Percentiles rank a stretch among this genome's conserved stretches.
phyloP scores from a whole-genome alignment of 1,140 invertebrate genomes.

The Dendroctonus valens region DNA sequence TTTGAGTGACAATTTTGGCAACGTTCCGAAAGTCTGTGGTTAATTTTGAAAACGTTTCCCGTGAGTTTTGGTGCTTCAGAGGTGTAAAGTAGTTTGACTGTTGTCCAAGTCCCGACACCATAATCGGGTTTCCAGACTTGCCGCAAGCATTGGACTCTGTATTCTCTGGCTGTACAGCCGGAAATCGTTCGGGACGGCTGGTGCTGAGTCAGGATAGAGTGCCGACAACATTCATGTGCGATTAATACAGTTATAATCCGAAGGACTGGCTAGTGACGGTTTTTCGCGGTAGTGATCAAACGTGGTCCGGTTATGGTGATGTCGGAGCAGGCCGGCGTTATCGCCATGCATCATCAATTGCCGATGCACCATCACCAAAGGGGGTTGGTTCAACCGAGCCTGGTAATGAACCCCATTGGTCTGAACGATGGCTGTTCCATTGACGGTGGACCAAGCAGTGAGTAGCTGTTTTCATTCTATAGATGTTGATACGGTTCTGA shows the following conservation, averaged over 20 bases:
- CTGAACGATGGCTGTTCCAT: slow-evolving; percentile 48
- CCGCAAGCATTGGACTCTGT: too few relatives aligned
- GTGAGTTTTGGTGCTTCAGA: too few relatives aligned
- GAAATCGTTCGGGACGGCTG: too few relatives aligned
- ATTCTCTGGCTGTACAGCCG: too few relatives aligned
- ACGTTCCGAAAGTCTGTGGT: too few relatives aligned
- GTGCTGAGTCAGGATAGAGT: too few relatives aligned
- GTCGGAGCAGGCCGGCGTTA: slow-evolving; percentile 57
- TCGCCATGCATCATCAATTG: slow-evolving; percentile 60
- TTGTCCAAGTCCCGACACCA: too few relatives aligned
- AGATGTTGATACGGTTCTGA: not conserved
- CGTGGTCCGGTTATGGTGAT: slow-evolving; percentile 53
- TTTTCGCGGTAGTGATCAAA: slow-evolving; percentile 3
- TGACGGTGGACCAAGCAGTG: slow-evolving; percentile 47
- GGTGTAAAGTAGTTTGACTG: too few relatives aligned
- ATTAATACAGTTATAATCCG: too few relatives aligned
- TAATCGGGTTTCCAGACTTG: too few relatives aligned
- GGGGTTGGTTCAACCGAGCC: slow-evolving; percentile 58
- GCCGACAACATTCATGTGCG: too few relatives aligned
- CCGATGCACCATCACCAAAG: slow-evolving; percentile 55
- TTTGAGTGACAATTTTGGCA: not conserved
- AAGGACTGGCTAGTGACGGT: not conserved
- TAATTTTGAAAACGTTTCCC: too few relatives aligned
- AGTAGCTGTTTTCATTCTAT: slow-evolving; percentile 34
- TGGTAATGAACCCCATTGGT: slow-evolving; percentile 57